Evolutionary conservation across 2,797 vertebrate genomes (phyloP), one percentile per base, ranked within the genome.

Genomic region (Urocyon cinereoargenteus): DNA sequence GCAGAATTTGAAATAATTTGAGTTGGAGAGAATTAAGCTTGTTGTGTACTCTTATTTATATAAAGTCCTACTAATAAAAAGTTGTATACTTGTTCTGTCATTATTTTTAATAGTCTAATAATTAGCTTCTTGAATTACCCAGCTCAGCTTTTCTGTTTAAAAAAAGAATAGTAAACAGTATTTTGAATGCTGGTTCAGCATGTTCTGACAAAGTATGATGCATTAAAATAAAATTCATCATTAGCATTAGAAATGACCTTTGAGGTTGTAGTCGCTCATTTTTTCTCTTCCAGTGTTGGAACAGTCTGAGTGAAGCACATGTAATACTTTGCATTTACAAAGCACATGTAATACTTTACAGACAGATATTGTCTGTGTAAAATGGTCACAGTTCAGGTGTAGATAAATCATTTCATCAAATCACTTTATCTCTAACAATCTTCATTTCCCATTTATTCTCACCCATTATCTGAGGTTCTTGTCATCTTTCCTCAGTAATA

Each of bases 171-270:
- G 93, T 98, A 96, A 97, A 98, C 97, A 98, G 85, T 91, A 83
- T 90, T 93, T 97, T 77, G 66, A 95, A n/a, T 98, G 98, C 98
- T 98, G 82, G n/a, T 90, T 98, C 98, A 98, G 98, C 98, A 97
- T 94, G 79, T 72, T 7, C 62, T 81, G 96, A 87, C 91, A 93
- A 94, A 98, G 40, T 96, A 70, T 82, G 90, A 92, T 73, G 55
- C 88, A 90, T 97, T 97, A 94, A 96, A 55, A 55, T 96, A 78
- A 96, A 96, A 95, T 85, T 92, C 91, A 85, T 94, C 49, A 49
- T 97, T 96, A 84, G 75, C 70, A 93, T 96, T 97, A 72, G 82
- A 91, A 97, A 95, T 88, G 97, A 98, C 96, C 97, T 40, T 79
- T 14, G 85, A 96, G 85, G 51, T 87, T 4, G 0, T 62, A 49